Percentiles rank a stretch among this genome's conserved stretches.
Conservation (phyloP, 2,888 invertebrate genomes). For the Bruchidius siliquastri region DNA sequence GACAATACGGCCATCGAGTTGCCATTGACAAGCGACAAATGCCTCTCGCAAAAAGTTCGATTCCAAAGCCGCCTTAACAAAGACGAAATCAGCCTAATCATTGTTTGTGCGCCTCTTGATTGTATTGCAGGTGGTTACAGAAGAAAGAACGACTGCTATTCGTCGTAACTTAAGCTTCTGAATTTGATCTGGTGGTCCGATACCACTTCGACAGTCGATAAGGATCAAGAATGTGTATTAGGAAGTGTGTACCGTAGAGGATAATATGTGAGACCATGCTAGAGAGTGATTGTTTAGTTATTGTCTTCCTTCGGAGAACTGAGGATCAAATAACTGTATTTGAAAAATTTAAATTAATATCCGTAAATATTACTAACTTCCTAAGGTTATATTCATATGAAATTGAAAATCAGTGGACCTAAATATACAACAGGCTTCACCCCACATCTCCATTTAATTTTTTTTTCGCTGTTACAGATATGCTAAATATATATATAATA, state of each 20-base stretch:
- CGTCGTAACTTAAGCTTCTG: background rate
- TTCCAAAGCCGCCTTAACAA: background rate
- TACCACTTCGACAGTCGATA: background rate
- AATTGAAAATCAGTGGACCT: too few relatives aligned
- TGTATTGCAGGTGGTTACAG: background rate
- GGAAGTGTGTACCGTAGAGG: background rate
- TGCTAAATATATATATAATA: too few relatives aligned
- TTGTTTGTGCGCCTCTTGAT: background rate
- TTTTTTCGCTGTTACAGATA: too few relatives aligned
- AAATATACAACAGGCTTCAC: too few relatives aligned
- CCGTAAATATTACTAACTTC: background rate
- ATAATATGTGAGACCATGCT: background rate
- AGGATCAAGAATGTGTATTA: background rate
- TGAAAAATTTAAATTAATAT: background rate
- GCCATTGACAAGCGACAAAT: background rate
- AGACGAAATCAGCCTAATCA: background rate
- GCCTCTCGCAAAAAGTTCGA: background rate
- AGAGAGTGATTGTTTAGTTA: background rate
- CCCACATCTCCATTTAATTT: too few relatives aligned
- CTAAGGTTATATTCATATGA: too few relatives aligned
- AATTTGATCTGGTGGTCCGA: background rate
- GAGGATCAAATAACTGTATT: background rate
- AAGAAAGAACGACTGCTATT: background rate
- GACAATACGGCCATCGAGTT: background rate
- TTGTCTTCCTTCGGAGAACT: background rate